A percentile compares a stretch with the other conserved stretches of the same genome.
Evolutionary conservation across 2,113 vertebrate species (phyloP).

Genomic region (Muscicapa adusta): DNA sequence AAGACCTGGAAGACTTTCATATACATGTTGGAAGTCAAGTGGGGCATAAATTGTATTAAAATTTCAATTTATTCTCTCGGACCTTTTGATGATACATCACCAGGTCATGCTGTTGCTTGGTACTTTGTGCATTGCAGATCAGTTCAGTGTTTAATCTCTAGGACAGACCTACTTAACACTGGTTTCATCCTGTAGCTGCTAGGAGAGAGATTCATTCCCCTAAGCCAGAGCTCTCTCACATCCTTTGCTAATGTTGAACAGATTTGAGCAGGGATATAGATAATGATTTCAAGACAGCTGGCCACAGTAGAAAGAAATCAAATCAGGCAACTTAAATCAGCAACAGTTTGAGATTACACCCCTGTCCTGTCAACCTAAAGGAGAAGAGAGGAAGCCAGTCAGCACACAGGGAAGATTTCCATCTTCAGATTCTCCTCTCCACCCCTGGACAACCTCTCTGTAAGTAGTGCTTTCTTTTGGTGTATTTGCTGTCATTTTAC

Average conservation of each 20-base stretch:
- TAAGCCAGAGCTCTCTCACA: background rate
- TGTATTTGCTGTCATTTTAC: background rate
- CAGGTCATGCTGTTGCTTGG: background rate
- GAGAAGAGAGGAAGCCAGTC: background rate
- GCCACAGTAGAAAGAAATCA: background rate
- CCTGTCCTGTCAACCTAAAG: background rate
- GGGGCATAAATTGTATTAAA: background rate
- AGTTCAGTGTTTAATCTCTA: background rate
- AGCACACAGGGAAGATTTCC: background rate
- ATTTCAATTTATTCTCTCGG: background rate
- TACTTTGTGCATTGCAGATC: background rate
- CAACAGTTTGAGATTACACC: background rate
- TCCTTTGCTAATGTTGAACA: background rate
- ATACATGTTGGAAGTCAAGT: background rate
- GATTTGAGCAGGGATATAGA: background rate
- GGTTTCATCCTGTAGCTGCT: background rate
- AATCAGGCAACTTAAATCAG: background rate
- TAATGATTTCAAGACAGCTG: background rate
- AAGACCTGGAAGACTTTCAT: background rate
- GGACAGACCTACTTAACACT: background rate
- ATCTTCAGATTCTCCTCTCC: background rate
- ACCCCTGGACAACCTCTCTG: background rate
- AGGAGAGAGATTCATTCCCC: background rate
- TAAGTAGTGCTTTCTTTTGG: constrained; percentile 44
- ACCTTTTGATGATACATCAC: background rate